Evolutionary conservation across 2,888 invertebrate genomes (phyloP).

Genomic region (Yponomeuta cagnagella): DNA sequence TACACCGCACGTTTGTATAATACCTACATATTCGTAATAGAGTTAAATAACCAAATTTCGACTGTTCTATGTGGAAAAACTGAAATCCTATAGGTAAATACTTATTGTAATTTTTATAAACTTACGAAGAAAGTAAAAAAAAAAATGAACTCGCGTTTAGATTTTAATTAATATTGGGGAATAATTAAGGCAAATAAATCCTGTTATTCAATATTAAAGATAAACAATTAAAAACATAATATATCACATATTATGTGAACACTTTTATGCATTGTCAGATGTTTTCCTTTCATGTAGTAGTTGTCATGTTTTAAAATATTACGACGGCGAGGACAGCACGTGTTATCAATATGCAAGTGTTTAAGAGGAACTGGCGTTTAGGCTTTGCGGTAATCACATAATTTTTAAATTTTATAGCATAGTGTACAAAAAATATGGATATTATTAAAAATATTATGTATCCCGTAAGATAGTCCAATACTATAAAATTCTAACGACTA

Average conservation of each 20-base stretch:
- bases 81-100: background rate
- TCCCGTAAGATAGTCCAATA: background rate
- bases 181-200: background rate
- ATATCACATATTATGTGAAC: background rate
- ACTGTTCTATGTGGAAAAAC: background rate
- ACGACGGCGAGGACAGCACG: background rate
- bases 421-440: background rate
- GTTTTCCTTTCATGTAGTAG: background rate
- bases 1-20: background rate
- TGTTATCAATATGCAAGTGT: background rate
- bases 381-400: background rate
- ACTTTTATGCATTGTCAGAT: background rate
- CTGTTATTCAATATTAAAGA: background rate
- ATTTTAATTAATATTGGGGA: background rate
- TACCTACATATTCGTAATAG: background rate
- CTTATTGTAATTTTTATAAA: constrained; percentile 4
- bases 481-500: background rate
- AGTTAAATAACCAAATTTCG: background rate
- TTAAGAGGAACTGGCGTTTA: background rate
- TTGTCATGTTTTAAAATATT: background rate
- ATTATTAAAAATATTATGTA: background rate
- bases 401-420: background rate
- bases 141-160: background rate
- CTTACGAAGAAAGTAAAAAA: background rate
- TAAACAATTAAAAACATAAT: background rate